These are phyloP conservation scores for Syritta pipiens DNA, from an alignment of 2,888 invertebrate species.

Conservation along the genomic window DNA sequence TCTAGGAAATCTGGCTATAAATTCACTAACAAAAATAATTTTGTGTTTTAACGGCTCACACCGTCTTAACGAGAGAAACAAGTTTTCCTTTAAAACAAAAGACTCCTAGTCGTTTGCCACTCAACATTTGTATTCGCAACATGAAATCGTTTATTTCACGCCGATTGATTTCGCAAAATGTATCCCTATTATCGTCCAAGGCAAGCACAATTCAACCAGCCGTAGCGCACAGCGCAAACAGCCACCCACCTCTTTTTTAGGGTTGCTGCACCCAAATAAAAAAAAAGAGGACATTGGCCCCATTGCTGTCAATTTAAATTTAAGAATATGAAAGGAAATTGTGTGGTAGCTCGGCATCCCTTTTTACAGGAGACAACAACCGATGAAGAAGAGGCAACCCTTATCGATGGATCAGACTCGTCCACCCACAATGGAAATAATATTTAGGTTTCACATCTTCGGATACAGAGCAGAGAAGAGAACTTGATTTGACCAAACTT, in stretches of 20 bases:
- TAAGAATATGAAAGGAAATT: slow-evolving; percentile 61
- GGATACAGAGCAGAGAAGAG: slow-evolving; percentile 15
- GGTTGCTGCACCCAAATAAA: slow-evolving; percentile 1
- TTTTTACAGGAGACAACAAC: slow-evolving; percentile 18
- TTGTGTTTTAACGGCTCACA: slow-evolving; percentile 51
- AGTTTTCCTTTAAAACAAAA: too few relatives aligned
- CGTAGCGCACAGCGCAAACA: slow-evolving; percentile 41
- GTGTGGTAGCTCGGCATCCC: slow-evolving; percentile 13
- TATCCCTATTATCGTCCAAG: slow-evolving; percentile 58
- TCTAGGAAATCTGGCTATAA: slow-evolving; percentile 64
- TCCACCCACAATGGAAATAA: slow-evolving; percentile 42
- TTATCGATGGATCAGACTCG: slow-evolving; percentile 32
- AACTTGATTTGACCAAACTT: slow-evolving; percentile 60
- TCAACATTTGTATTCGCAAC: slow-evolving; percentile 67
- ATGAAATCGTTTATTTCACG: slow-evolving; percentile 69
- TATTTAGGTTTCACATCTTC: slow-evolving; percentile 46
- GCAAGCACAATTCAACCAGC: slow-evolving; percentile 57
- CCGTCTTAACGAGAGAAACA: slow-evolving; percentile 25
- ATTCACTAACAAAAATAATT: slow-evolving; percentile 49
- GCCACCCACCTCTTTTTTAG: slow-evolving; percentile 13
- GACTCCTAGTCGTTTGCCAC: too few relatives aligned
- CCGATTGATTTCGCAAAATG: slow-evolving; percentile 66
- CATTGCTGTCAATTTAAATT: slow-evolving; percentile 67
- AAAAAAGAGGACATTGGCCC: slow-evolving; percentile 59
- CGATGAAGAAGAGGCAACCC: slow-evolving; percentile 31